A percentile compares a stretch with the other conserved stretches of the same genome.
Evolutionary conservation across 2,888 invertebrate genomes (phyloP).

Genomic region (Torymus auratus): DNA sequence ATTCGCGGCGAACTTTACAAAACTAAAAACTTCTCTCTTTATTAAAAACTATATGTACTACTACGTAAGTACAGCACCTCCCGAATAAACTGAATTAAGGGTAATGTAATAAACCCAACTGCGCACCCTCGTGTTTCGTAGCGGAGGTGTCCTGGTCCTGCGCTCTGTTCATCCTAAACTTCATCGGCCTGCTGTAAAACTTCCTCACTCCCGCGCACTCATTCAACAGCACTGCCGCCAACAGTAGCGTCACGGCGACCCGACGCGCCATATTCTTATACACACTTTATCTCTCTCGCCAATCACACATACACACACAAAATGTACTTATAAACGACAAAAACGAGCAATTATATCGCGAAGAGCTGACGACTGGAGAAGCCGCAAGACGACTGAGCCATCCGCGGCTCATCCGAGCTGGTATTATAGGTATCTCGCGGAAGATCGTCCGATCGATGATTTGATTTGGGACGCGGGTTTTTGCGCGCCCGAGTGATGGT

Average conservation of each 20-base stretch:
- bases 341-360: not conserved
- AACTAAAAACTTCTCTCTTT: too few relatives aligned
- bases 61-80: too few relatives aligned
- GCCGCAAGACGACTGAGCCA: conserved; percentile 21
- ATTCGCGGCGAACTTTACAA: too few relatives aligned
- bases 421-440: conserved; percentile 14
- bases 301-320: too few relatives aligned
- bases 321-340: too few relatives aligned
- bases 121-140: conserved; percentile 58
- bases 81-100: not conserved
- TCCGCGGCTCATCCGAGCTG: not conserved
- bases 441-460: not conserved
- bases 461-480: conserved; percentile 9
- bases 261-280: too few relatives aligned
- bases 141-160: conserved; percentile 68
- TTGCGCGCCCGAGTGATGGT: not conserved
- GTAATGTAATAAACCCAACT: not conserved
- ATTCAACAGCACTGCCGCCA: not conserved
- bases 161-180: conserved; percentile 62
- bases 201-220: conserved; percentile 57
- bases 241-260: too few relatives aligned
- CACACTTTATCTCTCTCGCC: too few relatives aligned
- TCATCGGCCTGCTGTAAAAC: conserved; percentile 61
- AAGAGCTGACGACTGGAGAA: not conserved
- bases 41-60: too few relatives aligned